A percentile compares a stretch with the other conserved stretches of the same genome.
These are phyloP conservation scores for Eumerus sabulonum DNA, from an alignment of 2,888 invertebrate genomes.

Conservation along the genomic window DNA sequence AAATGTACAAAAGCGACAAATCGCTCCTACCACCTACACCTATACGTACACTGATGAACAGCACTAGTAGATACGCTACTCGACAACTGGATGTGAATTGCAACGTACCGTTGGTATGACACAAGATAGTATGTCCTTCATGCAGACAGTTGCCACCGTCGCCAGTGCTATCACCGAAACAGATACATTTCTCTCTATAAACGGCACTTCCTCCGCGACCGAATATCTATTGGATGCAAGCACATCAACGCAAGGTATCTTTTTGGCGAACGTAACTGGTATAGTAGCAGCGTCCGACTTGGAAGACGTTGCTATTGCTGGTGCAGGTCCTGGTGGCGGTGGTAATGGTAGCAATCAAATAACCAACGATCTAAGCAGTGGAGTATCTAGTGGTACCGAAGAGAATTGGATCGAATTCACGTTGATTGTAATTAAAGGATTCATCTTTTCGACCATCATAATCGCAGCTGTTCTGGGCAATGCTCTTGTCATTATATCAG, in stretches of 20 bases:
- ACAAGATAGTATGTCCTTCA: constrained; percentile 69
- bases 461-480: constrained; percentile 94
- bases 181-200: constrained; percentile 55
- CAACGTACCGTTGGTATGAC: constrained; percentile 63
- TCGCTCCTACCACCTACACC: constrained; percentile 28
- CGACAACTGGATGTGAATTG: constrained; percentile 53
- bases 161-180: constrained; percentile 53
- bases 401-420: constrained; percentile 81
- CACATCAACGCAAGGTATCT: constrained; percentile 50
- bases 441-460: constrained; percentile 92
- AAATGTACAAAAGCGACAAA: constrained; percentile 52
- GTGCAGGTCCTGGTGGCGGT: constrained; percentile 38
- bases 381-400: constrained; percentile 42
- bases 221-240: constrained; percentile 49
- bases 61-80: constrained; percentile 35
- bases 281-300: constrained; percentile 21
- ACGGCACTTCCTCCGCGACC: constrained; percentile 52
- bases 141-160: constrained; percentile 68
- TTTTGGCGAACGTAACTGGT: constrained; percentile 53
- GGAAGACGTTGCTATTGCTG: too few relatives aligned
- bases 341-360: constrained; percentile 48
- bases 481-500: constrained; percentile 85
- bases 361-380: constrained; percentile 38
- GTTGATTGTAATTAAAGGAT: constrained; percentile 85
- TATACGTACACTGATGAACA: constrained; percentile 62